Evolutionary conservation across 2,113 vertebrate genomes (phyloP).

Genomic region (Megaleporinus macrocephalus): DNA sequence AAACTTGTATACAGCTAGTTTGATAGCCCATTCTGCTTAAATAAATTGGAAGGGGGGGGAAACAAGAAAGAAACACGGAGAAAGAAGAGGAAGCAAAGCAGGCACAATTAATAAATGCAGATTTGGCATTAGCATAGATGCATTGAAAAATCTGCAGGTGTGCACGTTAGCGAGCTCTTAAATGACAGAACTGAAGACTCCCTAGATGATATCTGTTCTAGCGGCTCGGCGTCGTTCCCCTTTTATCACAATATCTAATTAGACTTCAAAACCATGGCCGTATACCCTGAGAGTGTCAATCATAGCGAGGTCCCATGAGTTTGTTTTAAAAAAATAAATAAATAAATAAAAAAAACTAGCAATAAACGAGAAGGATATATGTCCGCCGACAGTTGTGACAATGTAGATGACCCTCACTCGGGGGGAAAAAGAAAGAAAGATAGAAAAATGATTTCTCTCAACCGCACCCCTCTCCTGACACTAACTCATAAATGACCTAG

Average conservation of each 20-base stretch:
- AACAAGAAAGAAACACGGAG: constrained; percentile 10
- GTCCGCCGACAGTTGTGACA: neutral
- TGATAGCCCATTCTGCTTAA: constrained; percentile 19
- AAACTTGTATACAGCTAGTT: constrained; percentile 31
- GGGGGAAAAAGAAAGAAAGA: neutral
- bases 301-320: neutral
- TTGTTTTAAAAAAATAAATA: too few species aligned
- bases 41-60: constrained; percentile 16
- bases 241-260: constrained; percentile 6
- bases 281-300: neutral
- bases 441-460: neutral
- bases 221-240: neutral
- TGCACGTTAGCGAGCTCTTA: neutral
- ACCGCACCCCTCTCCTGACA: neutral
- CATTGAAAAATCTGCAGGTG: constrained; percentile 32
- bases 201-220: neutral
- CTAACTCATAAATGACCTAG: neutral
- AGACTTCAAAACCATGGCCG: constrained; percentile 15
- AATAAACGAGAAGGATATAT: neutral
- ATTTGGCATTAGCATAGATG: constrained; percentile 35
- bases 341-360: neutral
- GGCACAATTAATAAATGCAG: constrained; percentile 29
- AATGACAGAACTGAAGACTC: constrained; percentile 10
- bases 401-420: neutral
- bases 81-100: neutral